Conservation (phyloP, 2,888 invertebrate species). For the Thera britannica region DNA sequence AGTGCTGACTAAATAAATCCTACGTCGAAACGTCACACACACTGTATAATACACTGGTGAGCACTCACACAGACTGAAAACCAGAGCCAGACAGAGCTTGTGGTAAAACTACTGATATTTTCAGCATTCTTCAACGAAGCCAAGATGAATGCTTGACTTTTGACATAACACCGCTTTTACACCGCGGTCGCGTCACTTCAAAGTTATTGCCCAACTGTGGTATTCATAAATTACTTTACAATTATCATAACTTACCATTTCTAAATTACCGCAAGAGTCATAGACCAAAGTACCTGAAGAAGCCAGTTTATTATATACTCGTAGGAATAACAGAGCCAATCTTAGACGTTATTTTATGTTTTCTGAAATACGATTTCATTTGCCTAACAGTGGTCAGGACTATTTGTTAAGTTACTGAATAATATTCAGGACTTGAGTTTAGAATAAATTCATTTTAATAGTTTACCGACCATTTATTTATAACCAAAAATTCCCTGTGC, state of each 20-base stretch:
- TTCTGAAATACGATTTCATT: neutral
- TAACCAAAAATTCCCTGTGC: neutral
- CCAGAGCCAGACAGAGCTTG: too few species aligned
- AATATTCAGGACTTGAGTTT: neutral
- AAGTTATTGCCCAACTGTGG: neutral
- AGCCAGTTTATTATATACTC: too few species aligned
- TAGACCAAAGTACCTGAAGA: neutral
- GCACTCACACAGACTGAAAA: too few species aligned
- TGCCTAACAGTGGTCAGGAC: neutral
- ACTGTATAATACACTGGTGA: too few species aligned
- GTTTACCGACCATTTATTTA: neutral
- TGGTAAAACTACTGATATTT: too few species aligned
- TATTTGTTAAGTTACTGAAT: neutral
- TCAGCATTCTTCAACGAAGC: neutral
- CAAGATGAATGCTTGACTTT: neutral
- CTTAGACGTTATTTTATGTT: too few species aligned
- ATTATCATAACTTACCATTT: neutral
- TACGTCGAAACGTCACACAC: too few species aligned
- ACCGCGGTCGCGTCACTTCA: neutral
- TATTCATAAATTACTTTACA: neutral
- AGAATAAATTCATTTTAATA: neutral
- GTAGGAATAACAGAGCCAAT: too few species aligned
- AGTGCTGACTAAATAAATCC: too few species aligned
- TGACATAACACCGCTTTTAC: neutral
- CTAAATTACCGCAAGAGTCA: neutral